Evolutionary conservation across 2,797 vertebrate genomes (phyloP), one percentile per base, ranked within the genome.

Genomic region (Schizopygopsis malacanthus): DNA sequence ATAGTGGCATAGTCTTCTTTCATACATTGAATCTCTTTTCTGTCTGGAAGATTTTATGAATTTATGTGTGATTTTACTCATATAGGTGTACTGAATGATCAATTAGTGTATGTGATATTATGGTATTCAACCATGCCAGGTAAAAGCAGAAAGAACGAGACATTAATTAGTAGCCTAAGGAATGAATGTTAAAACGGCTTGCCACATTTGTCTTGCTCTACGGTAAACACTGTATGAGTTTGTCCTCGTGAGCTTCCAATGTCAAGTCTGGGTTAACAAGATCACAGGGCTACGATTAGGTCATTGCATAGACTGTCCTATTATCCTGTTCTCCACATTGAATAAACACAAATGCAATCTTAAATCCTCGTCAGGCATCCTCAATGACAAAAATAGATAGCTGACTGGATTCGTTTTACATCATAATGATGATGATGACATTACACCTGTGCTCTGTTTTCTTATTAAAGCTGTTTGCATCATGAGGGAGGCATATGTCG

Each of bases 181-280:
- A 54, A 86, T 41, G 89, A 65, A 90, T 82, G 67, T 72, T 72
- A 6, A 25, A 8, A 0, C 16, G 22, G 81, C 69, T 72, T 82
- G 69, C 81, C 81, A 72, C 39, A 72, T 7, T 25, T 8, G 84
- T 93, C 90, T 92, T 91, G 91, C 79, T 95, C 93, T 96, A 95
- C 95, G 95, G 94, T 96, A 96, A 95, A 93, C 85, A 78, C 87
- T 85, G 50, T 81, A 94, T 76, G 47, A 90, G 70, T 37, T 78
- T 81, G 81, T 78, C 50, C 86, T 28, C 82, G 22, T 78, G 33
- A 84, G 39, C 75, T 84, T 80, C 78, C 77, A 69, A 91, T 92
- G 88, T 92, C 92, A 88, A 90, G 86, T 72, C 81, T 90, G 73
- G 81, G 82, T 84, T 86, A 81, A 79, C 88, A 89, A 89, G 80